Percentiles rank a stretch among this genome's conserved stretches.
phyloP scores from a whole-genome alignment of 2,113 vertebrate species.

The Labeo rohita region DNA sequence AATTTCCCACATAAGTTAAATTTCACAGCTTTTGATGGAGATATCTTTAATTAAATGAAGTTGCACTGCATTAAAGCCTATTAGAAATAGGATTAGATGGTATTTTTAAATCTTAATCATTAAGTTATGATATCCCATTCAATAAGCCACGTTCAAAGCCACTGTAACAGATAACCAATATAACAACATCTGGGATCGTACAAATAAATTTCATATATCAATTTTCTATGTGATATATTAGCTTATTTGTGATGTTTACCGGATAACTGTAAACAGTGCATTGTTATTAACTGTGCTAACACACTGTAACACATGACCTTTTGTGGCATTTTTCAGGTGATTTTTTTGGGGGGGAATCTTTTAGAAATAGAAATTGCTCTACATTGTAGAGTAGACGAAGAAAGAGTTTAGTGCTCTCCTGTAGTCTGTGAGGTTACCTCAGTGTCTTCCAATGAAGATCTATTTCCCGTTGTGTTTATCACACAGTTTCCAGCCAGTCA shows the following conservation, averaged over 20 bases:
- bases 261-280: background rate
- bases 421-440: background rate
- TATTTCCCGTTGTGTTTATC: constrained; percentile 24
- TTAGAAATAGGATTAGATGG: no score
- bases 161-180: no score
- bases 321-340: background rate
- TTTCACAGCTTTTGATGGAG: no score
- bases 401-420: background rate
- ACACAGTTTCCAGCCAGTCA: constrained; percentile 77
- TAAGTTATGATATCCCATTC: no score
- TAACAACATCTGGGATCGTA: no score
- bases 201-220: no score
- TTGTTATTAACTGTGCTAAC: background rate
- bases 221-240: no score
- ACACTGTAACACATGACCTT: background rate
- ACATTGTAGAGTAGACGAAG: background rate
- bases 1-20: no score
- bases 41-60: no score
- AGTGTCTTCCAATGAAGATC: background rate
- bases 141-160: no score
- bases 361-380: background rate
- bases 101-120: no score
- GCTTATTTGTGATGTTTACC: background rate
- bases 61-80: no score
- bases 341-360: background rate